Conservation (phyloP, 2,888 invertebrate species). For the Acronicta psi region DNA sequence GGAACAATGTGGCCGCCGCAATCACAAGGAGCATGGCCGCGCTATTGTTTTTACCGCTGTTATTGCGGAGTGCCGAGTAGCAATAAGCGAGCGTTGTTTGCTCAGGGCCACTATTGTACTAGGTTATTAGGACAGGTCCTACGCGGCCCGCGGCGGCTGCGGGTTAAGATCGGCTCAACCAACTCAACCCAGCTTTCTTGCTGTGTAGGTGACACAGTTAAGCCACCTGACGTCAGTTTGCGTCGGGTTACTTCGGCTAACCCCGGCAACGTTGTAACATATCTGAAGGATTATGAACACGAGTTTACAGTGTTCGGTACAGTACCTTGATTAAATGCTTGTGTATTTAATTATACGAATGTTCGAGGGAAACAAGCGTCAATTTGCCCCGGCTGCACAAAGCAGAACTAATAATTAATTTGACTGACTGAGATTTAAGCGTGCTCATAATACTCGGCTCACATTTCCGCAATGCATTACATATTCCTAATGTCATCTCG, state of each 20-base stretch:
- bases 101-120: conserved; percentile 82
- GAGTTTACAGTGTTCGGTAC: conserved; percentile 44
- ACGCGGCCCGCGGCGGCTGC: conserved; percentile 63
- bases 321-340: conserved; percentile 51
- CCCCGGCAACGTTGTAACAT: conserved; percentile 41
- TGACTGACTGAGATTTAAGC: conserved; percentile 57
- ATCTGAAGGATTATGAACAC: conserved; percentile 47
- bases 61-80: conserved; percentile 82
- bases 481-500: conserved; percentile 48
- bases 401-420: conserved; percentile 57
- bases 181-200: conserved; percentile 66
- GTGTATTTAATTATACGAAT: conserved; percentile 54
- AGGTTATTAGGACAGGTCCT: conserved; percentile 82
- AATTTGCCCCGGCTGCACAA: conserved; percentile 52
- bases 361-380: conserved; percentile 51
- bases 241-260: conserved; percentile 33
- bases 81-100: conserved; percentile 85
- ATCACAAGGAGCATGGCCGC: conserved; percentile 76
- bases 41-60: conserved; percentile 84
- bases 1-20: conserved; percentile 77
- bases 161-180: conserved; percentile 72
- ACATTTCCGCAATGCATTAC: conserved; percentile 53
- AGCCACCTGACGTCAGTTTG: conserved; percentile 49
- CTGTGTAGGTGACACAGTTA: conserved; percentile 64
- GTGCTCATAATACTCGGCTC: conserved; percentile 48